Conservation (phyloP, 2,888 invertebrate genomes). For the Eumacrocentrus americanus region DNA sequence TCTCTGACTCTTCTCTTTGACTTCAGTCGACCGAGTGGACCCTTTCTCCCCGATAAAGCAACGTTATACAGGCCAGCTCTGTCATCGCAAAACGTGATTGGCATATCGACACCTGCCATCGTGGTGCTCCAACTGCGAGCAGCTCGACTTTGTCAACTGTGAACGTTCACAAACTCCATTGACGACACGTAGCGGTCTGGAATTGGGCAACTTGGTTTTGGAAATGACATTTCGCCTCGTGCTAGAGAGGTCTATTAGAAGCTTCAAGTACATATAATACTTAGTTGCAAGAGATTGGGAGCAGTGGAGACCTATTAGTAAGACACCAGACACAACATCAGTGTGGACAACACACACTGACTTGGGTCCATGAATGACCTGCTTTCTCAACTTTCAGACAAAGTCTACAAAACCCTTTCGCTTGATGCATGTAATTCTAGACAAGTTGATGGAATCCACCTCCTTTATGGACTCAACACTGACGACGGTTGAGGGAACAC, state of each 20-base stretch:
- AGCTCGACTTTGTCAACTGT: constrained; percentile 43
- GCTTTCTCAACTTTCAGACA: neutral
- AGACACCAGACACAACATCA: too few species aligned
- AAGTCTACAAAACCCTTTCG: neutral
- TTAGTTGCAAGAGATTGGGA: too few species aligned
- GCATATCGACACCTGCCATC: constrained; percentile 51
- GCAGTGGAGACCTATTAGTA: too few species aligned
- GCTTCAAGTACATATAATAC: too few species aligned
- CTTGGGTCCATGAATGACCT: neutral
- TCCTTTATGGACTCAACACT: too few species aligned
- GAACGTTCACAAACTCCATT: constrained; percentile 35
- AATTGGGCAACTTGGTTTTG: constrained; percentile 27
- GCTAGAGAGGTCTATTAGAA: neutral
- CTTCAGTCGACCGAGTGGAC: constrained; percentile 31
- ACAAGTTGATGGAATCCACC: neutral
- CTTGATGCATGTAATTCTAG: neutral
- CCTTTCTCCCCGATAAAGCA: constrained; percentile 34
- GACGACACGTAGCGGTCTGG: constrained; percentile 27
- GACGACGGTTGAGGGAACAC: too few species aligned
- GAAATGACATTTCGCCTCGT: constrained; percentile 15
- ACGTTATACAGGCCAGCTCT: constrained; percentile 32
- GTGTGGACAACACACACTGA: too few species aligned
- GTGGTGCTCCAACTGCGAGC: constrained; percentile 19
- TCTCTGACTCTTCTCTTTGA: constrained; percentile 31
- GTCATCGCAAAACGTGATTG: constrained; percentile 47